Evolutionary conservation across 2,797 vertebrate species (phyloP).

Genomic region (Austrolebias charrua): DNA sequence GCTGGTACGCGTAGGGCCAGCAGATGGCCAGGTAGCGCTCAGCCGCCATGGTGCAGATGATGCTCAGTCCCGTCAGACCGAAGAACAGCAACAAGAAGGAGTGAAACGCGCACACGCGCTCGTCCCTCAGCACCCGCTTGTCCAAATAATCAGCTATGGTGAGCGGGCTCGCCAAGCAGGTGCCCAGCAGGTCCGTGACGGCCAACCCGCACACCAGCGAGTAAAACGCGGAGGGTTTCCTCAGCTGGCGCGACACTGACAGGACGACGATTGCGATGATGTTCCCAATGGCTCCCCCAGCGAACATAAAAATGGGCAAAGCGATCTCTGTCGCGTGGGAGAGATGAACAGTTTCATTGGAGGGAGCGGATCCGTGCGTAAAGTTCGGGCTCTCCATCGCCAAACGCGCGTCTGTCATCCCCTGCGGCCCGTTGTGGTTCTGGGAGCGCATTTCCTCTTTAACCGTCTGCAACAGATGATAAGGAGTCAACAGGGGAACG

Average conservation of each 20-base stretch:
- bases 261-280: constrained; percentile 91
- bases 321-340: not conserved
- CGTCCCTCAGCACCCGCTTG: constrained; percentile 78
- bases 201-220: constrained; percentile 92
- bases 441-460: constrained; percentile 17
- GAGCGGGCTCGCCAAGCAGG: constrained; percentile 91
- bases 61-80: constrained; percentile 89
- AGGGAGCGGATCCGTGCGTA: constrained; percentile 45
- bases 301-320: constrained; percentile 86
- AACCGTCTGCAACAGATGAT: not conserved
- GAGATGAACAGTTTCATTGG: constrained; percentile 10
- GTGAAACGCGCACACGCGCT: constrained; percentile 85
- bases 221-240: constrained; percentile 94
- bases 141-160: constrained; percentile 91
- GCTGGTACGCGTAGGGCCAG: constrained; percentile 93
- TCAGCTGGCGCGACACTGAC: constrained; percentile 88
- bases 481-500: not conserved
- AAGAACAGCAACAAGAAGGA: constrained; percentile 95
- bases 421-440: constrained; percentile 3
- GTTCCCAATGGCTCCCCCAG: constrained; percentile 92
- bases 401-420: constrained; percentile 1
- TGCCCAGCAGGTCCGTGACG: constrained; percentile 94
- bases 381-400: constrained; percentile 47
- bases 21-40: constrained; percentile 96
- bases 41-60: constrained; percentile 95